Conservation (phyloP, 2,797 vertebrate species). For the Pseudochromis fuscus region DNA sequence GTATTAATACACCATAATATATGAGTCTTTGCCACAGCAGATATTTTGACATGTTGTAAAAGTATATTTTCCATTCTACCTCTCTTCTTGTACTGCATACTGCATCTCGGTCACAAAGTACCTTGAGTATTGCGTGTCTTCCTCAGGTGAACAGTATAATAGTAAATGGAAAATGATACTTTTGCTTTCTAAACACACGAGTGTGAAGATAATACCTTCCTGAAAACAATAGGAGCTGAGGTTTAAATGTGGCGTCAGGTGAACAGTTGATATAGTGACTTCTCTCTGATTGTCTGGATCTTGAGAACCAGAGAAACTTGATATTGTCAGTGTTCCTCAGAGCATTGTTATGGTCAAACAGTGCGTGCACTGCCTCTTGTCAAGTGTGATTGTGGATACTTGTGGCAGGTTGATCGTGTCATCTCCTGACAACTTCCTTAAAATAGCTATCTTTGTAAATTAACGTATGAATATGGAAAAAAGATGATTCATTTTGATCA, state of each 20-base stretch:
- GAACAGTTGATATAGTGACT: constrained; percentile 1
- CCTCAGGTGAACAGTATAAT: not conserved
- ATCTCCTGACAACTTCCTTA: too few species aligned
- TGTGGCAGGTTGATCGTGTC: too few species aligned
- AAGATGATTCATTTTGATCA: too few species aligned
- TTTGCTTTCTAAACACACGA: constrained; percentile 10
- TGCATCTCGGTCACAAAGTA: not conserved
- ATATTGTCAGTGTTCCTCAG: constrained; percentile 20
- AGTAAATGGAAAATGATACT: constrained; percentile 15
- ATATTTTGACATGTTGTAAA: too few species aligned
- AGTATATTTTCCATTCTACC: not conserved
- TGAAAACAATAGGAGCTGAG: constrained; percentile 12
- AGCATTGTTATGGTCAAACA: too few species aligned
- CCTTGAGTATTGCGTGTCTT: not conserved
- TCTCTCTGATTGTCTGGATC: too few species aligned
- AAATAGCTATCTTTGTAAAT: too few species aligned
- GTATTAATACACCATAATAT: too few species aligned
- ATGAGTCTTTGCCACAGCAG: too few species aligned
- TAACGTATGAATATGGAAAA: too few species aligned
- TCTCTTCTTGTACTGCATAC: not conserved
- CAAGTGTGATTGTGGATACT: too few species aligned
- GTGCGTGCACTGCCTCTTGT: too few species aligned
- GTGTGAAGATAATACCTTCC: constrained; percentile 18
- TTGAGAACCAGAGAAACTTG: constrained; percentile 30
- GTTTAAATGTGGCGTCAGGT: not conserved